phyloP scores from a whole-genome alignment of 1,140 invertebrate genomes.

The Oncopodura yosiiana region DNA sequence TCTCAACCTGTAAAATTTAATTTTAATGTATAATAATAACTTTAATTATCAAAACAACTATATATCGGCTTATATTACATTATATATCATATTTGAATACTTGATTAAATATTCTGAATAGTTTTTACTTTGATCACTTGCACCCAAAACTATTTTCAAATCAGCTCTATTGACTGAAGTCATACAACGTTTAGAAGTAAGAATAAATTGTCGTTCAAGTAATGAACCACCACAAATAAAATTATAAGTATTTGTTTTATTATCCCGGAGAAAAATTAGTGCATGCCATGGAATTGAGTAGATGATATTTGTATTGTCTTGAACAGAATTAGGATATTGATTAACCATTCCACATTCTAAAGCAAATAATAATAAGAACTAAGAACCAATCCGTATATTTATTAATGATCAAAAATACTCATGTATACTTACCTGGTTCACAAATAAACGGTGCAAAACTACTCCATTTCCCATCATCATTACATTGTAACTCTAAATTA shows the following conservation, averaged over 20 bases:
- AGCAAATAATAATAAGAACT: no score
- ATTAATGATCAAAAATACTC: no score
- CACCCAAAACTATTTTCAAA: background rate
- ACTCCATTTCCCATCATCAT: constrained; percentile 12
- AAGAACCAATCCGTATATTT: no score
- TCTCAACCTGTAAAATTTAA: constrained; percentile 2
- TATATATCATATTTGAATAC: background rate
- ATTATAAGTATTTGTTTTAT: background rate
- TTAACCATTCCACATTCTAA: constrained; percentile 11
- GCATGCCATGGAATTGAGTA: constrained; percentile 5
- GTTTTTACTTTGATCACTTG: constrained; percentile 1
- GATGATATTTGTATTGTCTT: background rate
- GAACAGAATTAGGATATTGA: background rate
- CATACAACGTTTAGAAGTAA: background rate
- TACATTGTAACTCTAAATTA: constrained; percentile 3
- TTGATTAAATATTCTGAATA: background rate
- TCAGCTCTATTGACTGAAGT: background rate
- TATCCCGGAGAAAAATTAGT: background rate
- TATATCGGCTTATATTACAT: background rate
- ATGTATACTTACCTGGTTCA: constrained; percentile 9
- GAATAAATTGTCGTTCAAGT: background rate
- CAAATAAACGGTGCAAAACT: constrained; percentile 1
- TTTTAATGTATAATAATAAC: background rate
- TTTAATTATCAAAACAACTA: background rate
- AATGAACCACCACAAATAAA: constrained; percentile 4